A percentile compares a stretch with the other conserved stretches of the same genome.
These are phyloP conservation scores for Nannoperca obscura DNA, from an alignment of 2,797 vertebrate species.

Conservation along the genomic window DNA sequence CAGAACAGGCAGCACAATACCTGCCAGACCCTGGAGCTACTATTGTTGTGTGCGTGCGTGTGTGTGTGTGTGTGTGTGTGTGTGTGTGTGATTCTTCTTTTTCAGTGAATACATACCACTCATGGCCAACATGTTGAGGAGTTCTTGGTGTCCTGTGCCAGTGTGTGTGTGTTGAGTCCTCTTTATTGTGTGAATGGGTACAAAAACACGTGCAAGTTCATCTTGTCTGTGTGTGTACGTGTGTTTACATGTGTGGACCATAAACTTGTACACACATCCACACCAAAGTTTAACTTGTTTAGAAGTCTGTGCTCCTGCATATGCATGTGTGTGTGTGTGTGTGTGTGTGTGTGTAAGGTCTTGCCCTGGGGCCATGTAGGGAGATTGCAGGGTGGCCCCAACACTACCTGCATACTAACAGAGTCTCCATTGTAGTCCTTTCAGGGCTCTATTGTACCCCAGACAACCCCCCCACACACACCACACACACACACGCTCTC, in stretches of 20 bases:
- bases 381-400: slow-evolving; percentile 81
- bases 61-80: not conserved
- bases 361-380: slow-evolving; percentile 75
- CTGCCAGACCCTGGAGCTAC: not conserved
- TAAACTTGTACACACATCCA: slow-evolving; percentile 24
- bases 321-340: not conserved
- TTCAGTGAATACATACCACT: not conserved
- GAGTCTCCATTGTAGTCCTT: slow-evolving; percentile 78
- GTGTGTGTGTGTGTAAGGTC: slow-evolving; percentile 59
- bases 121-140: not conserved
- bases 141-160: not conserved
- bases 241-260: not conserved
- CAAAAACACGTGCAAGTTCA: not conserved
- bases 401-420: slow-evolving; percentile 85
- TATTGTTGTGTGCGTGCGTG: not conserved
- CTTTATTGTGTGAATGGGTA: not conserved
- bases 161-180: not conserved
- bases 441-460: slow-evolving; percentile 75
- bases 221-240: not conserved
- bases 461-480: slow-evolving; percentile 39
- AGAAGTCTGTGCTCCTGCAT: slow-evolving; percentile 37
- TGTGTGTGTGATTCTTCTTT: not conserved
- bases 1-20: not conserved
- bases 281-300: slow-evolving; percentile 53
- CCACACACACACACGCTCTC: slow-evolving; percentile 35